Conservation (phyloP, 1,140 invertebrate genomes). For the Leptoteleia sp. region DNA sequence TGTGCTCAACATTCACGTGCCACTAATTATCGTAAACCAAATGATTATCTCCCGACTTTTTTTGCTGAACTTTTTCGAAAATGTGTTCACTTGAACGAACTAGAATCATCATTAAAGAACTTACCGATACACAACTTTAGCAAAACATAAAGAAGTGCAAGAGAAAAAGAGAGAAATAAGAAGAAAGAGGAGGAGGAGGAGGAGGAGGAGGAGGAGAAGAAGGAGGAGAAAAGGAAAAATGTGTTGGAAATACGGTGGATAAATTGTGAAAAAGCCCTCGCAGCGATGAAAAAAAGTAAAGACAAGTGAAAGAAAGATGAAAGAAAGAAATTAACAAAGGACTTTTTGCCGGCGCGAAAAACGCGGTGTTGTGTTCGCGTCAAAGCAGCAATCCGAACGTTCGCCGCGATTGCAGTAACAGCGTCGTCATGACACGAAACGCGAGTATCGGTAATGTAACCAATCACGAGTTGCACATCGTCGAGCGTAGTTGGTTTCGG, state of each 20-base stretch:
- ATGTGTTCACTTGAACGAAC: too few species aligned
- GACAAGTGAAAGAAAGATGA: slow-evolving; percentile 45
- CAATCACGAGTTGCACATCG: slow-evolving; percentile 71
- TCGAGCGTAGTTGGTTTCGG: slow-evolving; percentile 58
- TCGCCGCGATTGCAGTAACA: slow-evolving; percentile 70
- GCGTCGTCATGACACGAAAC: slow-evolving; percentile 68
- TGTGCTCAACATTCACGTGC: too few species aligned
- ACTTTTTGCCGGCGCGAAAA: slow-evolving; percentile 24
- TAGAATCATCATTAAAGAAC: too few species aligned
- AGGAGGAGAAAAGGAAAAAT: slow-evolving; percentile 6
- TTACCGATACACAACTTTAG: too few species aligned
- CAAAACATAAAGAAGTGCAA: too few species aligned
- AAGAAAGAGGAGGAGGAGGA: too few species aligned
- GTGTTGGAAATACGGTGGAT: slow-evolving; percentile 7
- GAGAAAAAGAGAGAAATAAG: too few species aligned
- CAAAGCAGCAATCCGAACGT: slow-evolving; percentile 66
- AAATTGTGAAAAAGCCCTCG: slow-evolving; percentile 43
- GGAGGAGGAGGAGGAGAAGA: not conserved
- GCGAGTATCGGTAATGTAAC: slow-evolving; percentile 74
- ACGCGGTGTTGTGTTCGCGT: slow-evolving; percentile 64
- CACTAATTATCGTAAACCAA: too few species aligned
- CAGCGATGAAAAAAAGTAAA: slow-evolving; percentile 19
- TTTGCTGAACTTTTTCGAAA: too few species aligned
- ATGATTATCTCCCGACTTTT: too few species aligned
- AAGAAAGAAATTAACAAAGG: slow-evolving; percentile 64